Conservation (phyloP, 2,113 vertebrate genomes). For the Piaya cayana region DNA sequence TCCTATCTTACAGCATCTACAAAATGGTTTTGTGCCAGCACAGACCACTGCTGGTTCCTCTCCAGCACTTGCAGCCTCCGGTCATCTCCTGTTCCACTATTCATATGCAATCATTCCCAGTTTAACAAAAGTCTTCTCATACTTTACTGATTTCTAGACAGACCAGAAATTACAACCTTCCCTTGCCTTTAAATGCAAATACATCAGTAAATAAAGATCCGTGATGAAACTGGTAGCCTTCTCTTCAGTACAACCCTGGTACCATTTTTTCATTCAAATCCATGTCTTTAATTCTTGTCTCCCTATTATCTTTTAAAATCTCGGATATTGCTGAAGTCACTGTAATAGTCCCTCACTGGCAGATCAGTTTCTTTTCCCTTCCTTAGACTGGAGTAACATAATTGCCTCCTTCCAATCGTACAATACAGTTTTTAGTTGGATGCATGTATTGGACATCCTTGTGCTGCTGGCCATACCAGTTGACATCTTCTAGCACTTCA, state of each 20-base stretch:
- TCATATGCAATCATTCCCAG: neutral
- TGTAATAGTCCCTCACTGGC: neutral
- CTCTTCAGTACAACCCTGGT: neutral
- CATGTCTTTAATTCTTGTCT: neutral
- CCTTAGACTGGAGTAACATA: neutral
- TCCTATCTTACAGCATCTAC: neutral
- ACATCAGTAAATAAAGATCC: neutral
- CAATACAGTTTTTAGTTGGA: neutral
- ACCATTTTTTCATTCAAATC: neutral
- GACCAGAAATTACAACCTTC: neutral
- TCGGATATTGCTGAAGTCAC: slow-evolving; percentile 8
- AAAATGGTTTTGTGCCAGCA: neutral
- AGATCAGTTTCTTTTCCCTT: neutral
- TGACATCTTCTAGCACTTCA: neutral
- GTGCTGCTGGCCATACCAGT: neutral
- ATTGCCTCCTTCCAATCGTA: neutral
- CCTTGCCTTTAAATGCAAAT: neutral
- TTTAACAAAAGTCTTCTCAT: neutral
- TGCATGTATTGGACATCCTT: neutral
- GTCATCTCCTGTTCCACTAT: neutral
- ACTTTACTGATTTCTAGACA: neutral
- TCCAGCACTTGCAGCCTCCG: neutral
- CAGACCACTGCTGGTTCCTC: neutral
- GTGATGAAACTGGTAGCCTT: neutral
- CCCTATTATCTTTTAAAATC: neutral